Evolutionary conservation across 2,113 vertebrate genomes (phyloP), one percentile per base, ranked within the genome.

Genomic region (Hiodon alosoides): DNA sequence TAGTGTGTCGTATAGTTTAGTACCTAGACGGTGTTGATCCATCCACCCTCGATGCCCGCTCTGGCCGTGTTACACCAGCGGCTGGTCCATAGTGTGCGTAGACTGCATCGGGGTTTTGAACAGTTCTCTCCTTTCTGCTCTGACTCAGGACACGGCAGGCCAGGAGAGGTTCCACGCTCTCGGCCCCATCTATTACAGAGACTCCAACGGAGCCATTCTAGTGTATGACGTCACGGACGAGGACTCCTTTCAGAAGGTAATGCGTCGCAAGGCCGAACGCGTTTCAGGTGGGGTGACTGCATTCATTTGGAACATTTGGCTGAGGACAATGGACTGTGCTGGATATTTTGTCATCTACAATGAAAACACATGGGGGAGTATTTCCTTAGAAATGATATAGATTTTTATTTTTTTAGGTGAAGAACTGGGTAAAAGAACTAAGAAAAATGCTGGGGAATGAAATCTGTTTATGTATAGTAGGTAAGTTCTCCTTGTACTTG

Each of bases 391-490:
- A 31, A 31, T 31, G 0, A 31, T 31, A 31, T 31, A 1, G 31
- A 31, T 31, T 62, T 31, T 78, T 69, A 65, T 73, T 6, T 54
- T 59, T 77, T 83, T 85, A 99, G 97, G 97, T 99, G 83, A 99
- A 98, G 94, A 99, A 95, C 86, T 99, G 97, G 97, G 97, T 99
- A 80, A 98, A 98, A 81, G 97, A 99, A 87, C 87, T 99, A 90
- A 92, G 97, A 83, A 99, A 99, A 94, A 99, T 98, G 97, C 89
- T 98, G 93, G 97, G 97, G 79, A 98, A 98, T 81, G 96, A 99
- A 84, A 99, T 99, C 81, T 98, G 95, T 94, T 94, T 99, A 90
- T 98, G 97, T 95, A 99, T 99, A 93, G 95, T 98, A 91, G 97
- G 97, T 99, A 90, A 93, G 97, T 73, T 68, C 73, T 77, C 67